phyloP scores from a whole-genome alignment of 2,888 invertebrate species.

The Diaperis boleti region DNA sequence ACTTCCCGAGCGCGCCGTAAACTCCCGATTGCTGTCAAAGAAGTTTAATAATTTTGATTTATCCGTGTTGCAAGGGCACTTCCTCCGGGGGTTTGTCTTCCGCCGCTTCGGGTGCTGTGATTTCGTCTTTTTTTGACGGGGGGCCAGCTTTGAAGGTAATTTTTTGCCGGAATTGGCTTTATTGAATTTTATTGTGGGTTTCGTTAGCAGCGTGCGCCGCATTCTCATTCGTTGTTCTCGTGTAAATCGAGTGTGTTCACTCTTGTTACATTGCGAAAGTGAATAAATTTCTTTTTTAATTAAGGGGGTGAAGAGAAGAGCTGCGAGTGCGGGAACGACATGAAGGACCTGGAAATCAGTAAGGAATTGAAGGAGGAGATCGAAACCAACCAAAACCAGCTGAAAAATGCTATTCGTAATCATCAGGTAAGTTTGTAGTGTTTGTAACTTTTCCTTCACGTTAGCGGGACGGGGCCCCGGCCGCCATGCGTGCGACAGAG shows the following conservation, averaged over 20 bases:
- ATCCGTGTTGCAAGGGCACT: background rate
- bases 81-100: background rate
- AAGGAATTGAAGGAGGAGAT: constrained; percentile 63
- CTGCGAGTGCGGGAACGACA: constrained; percentile 40
- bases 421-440: constrained; percentile 64
- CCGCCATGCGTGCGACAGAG: constrained; percentile 34
- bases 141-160: background rate
- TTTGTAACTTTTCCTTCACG: constrained; percentile 48
- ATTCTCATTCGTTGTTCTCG: constrained; percentile 46
- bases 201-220: constrained; percentile 51
- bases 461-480: constrained; percentile 30
- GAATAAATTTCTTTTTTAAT: constrained; percentile 36
- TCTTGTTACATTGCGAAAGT: constrained; percentile 41
- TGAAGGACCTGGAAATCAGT: constrained; percentile 63
- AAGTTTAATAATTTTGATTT: constrained; percentile 25
- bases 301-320: constrained; percentile 8
- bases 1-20: constrained; percentile 33
- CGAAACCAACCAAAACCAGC: constrained; percentile 61
- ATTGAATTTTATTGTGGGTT: constrained; percentile 50
- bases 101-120: background rate
- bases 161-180: constrained; percentile 20
- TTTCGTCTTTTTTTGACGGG: background rate
- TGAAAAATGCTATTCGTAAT: constrained; percentile 64
- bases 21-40: constrained; percentile 2
- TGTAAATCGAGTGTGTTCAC: constrained; percentile 33